Conservation (phyloP, 2,797 vertebrate species). For the Dryobates pubescens region DNA sequence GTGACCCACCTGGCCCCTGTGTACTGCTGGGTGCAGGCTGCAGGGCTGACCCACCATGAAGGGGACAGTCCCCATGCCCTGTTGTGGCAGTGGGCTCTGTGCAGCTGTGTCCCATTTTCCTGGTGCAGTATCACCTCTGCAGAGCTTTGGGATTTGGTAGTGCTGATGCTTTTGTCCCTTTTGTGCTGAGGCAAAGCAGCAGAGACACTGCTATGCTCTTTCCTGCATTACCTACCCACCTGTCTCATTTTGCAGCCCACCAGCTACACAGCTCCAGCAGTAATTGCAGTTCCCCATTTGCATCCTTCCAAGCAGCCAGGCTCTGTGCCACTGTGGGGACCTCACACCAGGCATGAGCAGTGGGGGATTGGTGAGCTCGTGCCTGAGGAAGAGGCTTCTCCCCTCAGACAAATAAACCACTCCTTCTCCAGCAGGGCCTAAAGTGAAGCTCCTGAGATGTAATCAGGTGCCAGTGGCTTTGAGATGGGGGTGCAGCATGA, state of each 20-base stretch:
- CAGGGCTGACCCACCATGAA: fast-evolving
- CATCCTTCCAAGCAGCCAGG: not conserved
- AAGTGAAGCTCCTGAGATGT: not conserved
- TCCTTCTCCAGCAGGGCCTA: not conserved
- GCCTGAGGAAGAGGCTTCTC: not conserved
- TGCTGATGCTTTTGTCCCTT: not conserved
- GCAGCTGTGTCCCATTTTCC: not conserved
- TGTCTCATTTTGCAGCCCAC: not conserved
- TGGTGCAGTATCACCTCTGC: fast-evolving
- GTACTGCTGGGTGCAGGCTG: fast-evolving
- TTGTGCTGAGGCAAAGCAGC: not conserved
- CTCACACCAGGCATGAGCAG: not conserved
- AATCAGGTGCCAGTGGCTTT: not conserved
- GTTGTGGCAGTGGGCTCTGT: not conserved
- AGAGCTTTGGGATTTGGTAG: not conserved
- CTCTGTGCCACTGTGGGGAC: not conserved
- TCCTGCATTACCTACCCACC: not conserved
- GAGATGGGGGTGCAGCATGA: not conserved
- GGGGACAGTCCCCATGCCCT: fast-evolving
- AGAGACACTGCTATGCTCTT: not conserved
- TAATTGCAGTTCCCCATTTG: not conserved
- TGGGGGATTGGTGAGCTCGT: not conserved
- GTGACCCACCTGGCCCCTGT: not conserved
- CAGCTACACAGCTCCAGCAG: not conserved
- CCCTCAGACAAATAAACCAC: not conserved